Evolutionary conservation across 2,797 vertebrate genomes (phyloP).

Genomic region (Aotus griseimembra): DNA sequence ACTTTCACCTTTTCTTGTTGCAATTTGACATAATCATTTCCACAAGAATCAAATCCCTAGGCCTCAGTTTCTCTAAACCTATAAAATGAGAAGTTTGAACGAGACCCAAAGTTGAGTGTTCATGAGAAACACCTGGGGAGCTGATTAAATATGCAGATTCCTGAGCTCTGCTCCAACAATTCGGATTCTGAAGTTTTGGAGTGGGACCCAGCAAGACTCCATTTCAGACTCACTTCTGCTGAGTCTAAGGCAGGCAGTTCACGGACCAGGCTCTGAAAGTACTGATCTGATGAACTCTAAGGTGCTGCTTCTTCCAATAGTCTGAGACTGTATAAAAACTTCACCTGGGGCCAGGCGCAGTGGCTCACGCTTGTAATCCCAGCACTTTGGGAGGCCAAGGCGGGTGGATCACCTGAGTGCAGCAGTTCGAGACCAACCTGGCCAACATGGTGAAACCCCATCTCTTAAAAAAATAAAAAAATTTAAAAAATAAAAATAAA

Average conservation of each 20-base stretch:
- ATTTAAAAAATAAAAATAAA: background rate
- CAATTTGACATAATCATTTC: constrained; percentile 69
- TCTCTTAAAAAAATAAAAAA: no score
- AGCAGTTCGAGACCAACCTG: no score
- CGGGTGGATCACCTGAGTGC: no score
- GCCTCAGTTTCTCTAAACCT: constrained; percentile 67
- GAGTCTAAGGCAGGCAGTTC: background rate
- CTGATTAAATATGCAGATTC: background rate
- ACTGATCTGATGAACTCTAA: background rate
- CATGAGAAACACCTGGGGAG: constrained; percentile 49
- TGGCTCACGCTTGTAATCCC: no score
- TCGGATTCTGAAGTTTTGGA: background rate
- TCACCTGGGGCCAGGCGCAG: background rate
- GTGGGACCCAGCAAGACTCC: background rate
- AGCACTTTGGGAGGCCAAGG: no score
- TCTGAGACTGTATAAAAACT: background rate
- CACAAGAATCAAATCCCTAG: constrained; percentile 67
- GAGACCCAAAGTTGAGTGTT: background rate
- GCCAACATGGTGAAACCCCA: no score
- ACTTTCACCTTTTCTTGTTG: constrained; percentile 68
- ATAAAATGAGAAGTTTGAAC: constrained; percentile 50
- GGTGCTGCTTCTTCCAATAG: background rate
- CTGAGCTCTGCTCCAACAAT: background rate
- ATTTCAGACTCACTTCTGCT: background rate
- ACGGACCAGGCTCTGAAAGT: background rate